These are phyloP conservation scores for Leptinotarsa texana DNA, from an alignment of 1,140 invertebrate species.

Conservation along the genomic window DNA sequence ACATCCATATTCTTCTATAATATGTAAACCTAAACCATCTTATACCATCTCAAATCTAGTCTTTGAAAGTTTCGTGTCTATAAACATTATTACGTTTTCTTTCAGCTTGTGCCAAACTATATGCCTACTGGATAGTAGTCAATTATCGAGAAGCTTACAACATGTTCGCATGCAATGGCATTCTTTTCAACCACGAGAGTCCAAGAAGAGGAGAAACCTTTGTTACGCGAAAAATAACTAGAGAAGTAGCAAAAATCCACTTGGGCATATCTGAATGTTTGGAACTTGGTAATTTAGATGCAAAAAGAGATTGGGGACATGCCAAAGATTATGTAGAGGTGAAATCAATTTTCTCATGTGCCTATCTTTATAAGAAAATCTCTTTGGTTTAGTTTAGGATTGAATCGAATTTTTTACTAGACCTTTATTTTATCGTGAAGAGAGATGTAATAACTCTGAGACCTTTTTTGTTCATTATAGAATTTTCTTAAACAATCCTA, in stretches of 20 bases:
- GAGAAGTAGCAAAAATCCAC: slow-evolving; percentile 94
- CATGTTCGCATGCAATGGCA: slow-evolving; percentile 98
- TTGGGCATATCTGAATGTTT: slow-evolving; percentile 85
- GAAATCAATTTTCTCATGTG: neutral
- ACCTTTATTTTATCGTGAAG: too few species aligned
- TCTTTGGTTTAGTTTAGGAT: too few species aligned
- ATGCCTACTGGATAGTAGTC: slow-evolving; percentile 97
- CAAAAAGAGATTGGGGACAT: slow-evolving; percentile 98
- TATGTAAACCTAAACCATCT: too few species aligned
- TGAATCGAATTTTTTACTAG: too few species aligned
- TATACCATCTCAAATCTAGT: too few species aligned
- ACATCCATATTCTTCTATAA: too few species aligned
- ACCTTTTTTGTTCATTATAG: too few species aligned
- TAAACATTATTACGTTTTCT: slow-evolving; percentile 34
- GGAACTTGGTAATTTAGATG: slow-evolving; percentile 95
- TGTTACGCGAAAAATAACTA: slow-evolving; percentile 97
- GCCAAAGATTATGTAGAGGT: slow-evolving; percentile 98
- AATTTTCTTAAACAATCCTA: too few species aligned
- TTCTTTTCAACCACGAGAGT: slow-evolving; percentile 99
- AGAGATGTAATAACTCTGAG: too few species aligned
- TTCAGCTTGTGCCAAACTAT: slow-evolving; percentile 95
- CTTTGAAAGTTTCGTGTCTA: neutral
- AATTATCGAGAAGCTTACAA: slow-evolving; percentile 98
- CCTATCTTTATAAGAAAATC: too few species aligned
- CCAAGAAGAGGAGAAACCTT: slow-evolving; percentile 97